A percentile compares a stretch with the other conserved stretches of the same genome.
These are phyloP conservation scores for Bhutanitis thaidina DNA, from an alignment of 2,888 invertebrate genomes.

Conservation along the genomic window DNA sequence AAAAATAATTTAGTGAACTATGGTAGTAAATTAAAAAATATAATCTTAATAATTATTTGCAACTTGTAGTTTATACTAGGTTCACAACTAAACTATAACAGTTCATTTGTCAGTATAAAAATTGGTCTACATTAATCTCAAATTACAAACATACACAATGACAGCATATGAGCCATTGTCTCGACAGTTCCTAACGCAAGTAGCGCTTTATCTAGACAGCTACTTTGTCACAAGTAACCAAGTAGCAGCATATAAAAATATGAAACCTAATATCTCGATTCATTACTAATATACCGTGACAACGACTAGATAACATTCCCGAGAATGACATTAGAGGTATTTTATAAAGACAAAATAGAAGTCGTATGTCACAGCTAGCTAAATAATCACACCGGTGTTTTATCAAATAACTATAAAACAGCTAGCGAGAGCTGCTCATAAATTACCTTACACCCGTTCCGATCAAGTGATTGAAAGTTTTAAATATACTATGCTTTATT, in stretches of 20 bases:
- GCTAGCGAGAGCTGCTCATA: constrained; percentile 65
- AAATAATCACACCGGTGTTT: constrained; percentile 76
- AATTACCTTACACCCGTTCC: constrained; percentile 57
- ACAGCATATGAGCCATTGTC: constrained; percentile 12
- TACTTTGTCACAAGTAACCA: constrained; percentile 25
- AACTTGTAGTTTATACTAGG: too few species aligned
- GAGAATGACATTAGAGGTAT: constrained; percentile 52
- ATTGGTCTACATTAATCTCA: neutral
- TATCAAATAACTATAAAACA: constrained; percentile 78
- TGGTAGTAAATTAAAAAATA: too few species aligned
- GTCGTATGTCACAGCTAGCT: constrained; percentile 63
- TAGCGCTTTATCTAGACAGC: constrained; percentile 20
- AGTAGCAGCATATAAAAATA: constrained; percentile 23
- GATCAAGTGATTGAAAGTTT: constrained; percentile 26
- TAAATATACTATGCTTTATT: constrained; percentile 34
- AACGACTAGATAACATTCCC: constrained; percentile 50
- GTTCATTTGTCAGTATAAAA: neutral
- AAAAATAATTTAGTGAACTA: too few species aligned
- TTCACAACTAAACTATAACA: too few species aligned
- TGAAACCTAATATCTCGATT: constrained; percentile 35
- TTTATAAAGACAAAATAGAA: constrained; percentile 64
- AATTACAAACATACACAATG: constrained; percentile 11
- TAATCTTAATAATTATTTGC: too few species aligned
- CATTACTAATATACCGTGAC: constrained; percentile 43
- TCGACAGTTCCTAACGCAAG: constrained; percentile 17